These are phyloP conservation scores for Sorex fumeus DNA, from an alignment of 2,113 vertebrate species.

Conservation along the genomic window DNA sequence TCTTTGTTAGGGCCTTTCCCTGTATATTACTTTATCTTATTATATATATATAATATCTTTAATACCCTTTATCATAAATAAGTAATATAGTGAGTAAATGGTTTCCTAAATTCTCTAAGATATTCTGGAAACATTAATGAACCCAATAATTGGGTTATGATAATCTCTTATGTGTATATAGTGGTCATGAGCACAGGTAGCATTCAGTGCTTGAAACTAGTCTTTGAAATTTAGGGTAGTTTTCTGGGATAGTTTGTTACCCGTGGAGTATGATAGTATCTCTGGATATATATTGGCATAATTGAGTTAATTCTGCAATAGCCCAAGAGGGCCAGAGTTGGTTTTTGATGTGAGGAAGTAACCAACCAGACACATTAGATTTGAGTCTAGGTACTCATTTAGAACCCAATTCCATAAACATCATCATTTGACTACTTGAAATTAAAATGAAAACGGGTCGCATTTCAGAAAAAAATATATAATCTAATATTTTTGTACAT, in stretches of 20 bases:
- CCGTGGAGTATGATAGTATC: not conserved
- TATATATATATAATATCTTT: too few relatives aligned
- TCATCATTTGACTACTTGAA: not conserved
- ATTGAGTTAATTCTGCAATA: not conserved
- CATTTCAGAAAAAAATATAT: conserved; percentile 32
- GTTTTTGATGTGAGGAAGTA: not conserved
- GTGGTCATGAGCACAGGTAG: too few relatives aligned
- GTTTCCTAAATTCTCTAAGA: too few relatives aligned
- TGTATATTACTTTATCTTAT: too few relatives aligned
- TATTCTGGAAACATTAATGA: too few relatives aligned
- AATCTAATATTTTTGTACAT: not conserved
- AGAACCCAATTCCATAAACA: not conserved
- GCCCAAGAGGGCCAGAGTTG: not conserved
- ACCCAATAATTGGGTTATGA: too few relatives aligned
- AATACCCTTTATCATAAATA: too few relatives aligned
- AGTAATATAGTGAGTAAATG: not conserved
- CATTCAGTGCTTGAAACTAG: too few relatives aligned
- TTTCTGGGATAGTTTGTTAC: too few relatives aligned
- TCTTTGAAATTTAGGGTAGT: too few relatives aligned
- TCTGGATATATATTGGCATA: not conserved
- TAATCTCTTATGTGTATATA: too few relatives aligned
- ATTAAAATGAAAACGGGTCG: not conserved
- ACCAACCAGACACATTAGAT: not conserved
- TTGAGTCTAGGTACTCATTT: not conserved
- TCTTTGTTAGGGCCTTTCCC: too few relatives aligned